Evolutionary conservation across 2,797 vertebrate species (phyloP), one percentile per base, ranked within the genome.

Genomic region (Parauchenoglanis ngamensis): DNA sequence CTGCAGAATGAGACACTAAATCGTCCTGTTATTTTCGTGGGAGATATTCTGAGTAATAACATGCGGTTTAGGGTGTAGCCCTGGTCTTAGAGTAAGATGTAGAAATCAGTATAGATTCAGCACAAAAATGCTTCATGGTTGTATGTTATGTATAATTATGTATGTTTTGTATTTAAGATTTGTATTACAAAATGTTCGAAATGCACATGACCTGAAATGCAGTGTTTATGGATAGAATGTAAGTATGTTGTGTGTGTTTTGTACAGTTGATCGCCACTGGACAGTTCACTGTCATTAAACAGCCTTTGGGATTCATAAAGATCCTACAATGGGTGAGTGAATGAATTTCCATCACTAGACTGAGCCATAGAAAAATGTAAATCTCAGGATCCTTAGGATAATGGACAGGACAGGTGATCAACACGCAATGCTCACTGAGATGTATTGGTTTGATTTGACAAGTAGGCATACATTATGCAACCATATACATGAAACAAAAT

Each of bases 251-350:
- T 40, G 25, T 88, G 59, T 92, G 4, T 92, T 65, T 88, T 88
- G 90, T 63, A 75, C 95, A 98, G 97, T 91, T 97, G 92, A 97
- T 97, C 89, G 96, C 97, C 68, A 96, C 95, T 89, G 97, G 97
- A 83, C 96, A 97, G 91, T 98, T 98, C 94, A 94, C 96, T 88
- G 73, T 98, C 80, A 86, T 97, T 92, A 98, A 98, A 92, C 96
- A 97, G 91, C 97, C 97, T 61, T 94, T 98, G 87, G 97, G 97
- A 87, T 98, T 98, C 90, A 96, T 98, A 87, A 98, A 98, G 93
- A 91, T 96, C 89, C 94, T 98, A 92, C 89, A 98, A 90, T 98
- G 97, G 97, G 97, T 98, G 92, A 97, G 97, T 96, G 59, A 86
- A 61, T 21, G 2, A 83, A 56, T 40, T 52, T 31, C 6, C 59